Percentiles rank a stretch among this genome's conserved stretches.
Evolutionary conservation across 2,888 invertebrate genomes (phyloP).

Genomic region (Tinea semifulvella): DNA sequence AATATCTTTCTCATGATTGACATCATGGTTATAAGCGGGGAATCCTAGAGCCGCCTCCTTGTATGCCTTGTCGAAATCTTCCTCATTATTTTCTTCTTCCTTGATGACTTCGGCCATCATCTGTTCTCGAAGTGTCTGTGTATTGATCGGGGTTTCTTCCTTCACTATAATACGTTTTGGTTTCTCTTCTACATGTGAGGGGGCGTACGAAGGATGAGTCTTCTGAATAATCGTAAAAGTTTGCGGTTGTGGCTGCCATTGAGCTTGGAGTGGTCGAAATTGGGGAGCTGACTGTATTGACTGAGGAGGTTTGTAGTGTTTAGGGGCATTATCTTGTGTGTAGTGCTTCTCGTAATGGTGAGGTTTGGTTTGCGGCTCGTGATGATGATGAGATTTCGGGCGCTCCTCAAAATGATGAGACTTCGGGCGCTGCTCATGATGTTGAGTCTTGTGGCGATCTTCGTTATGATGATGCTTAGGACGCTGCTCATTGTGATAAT

Average conservation of each 20-base stretch:
- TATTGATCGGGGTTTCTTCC: constrained; percentile 41
- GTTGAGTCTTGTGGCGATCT: no score
- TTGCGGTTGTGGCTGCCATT: constrained; percentile 19
- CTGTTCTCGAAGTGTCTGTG: constrained; percentile 36
- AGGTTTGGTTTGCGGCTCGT: no score
- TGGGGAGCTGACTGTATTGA: not conserved
- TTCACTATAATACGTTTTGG: constrained; percentile 42
- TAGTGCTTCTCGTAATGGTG: constrained; percentile 16
- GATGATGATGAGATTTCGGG: constrained; percentile 18
- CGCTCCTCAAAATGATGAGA: constrained; percentile 8
- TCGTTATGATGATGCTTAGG: constrained; percentile 20
- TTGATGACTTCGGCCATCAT: constrained; percentile 36
- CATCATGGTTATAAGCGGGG: constrained; percentile 37
- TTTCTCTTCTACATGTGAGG: constrained; percentile 39
- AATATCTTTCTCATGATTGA: constrained; percentile 42
- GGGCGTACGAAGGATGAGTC: not conserved
- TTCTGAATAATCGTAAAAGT: constrained; percentile 8
- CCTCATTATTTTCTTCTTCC: constrained; percentile 49
- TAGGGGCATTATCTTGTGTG: constrained; percentile 1
- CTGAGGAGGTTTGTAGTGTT: not conserved
- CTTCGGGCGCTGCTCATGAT: constrained; percentile 16
- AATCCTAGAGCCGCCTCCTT: constrained; percentile 53
- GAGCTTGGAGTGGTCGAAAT: constrained; percentile 14
- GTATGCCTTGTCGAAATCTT: constrained; percentile 56
- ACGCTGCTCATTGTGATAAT: constrained; percentile 20